Evolutionary conservation across 2,797 vertebrate genomes (phyloP), one percentile per base, ranked within the genome.

Genomic region (Epinephelus coioides): DNA sequence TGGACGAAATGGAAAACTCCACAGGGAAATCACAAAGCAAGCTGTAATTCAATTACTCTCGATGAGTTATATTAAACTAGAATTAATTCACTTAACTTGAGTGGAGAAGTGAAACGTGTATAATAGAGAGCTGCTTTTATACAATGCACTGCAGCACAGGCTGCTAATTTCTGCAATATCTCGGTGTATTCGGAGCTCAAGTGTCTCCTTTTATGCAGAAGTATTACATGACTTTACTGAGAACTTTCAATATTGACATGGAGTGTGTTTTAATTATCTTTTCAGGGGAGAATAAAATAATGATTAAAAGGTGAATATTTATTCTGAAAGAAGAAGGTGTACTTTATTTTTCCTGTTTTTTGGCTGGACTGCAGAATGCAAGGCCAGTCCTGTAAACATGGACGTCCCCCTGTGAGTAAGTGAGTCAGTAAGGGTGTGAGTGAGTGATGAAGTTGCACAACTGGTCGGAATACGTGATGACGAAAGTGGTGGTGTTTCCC

Each of bases 21-120:
- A 12, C 21, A 5, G 81, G 82, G 89, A 89, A 87, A 92, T 89
- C 84, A 81, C 27, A 55, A 62, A 84, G 71, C 68, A 44, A 82
- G 73, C 65, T 19, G 59, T 54, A 76, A 89, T 85, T 87, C 69
- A 86, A 74, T 88, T 81, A 86, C 6, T 2, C 76, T 66, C 27
- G 0, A 46, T 79, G 79, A 78, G 21, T 84, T 78, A 68, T 70
- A 83, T 57, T 73, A 53, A 86, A 86, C 30, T 5, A 54, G 12
- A 72, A 34, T 50, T 88, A 82, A 91, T 84, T 87, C 19, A 78
- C 43, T 88, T 75, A 54, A 63, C 54, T 43, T 43, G 62, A 84
- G 73, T 34, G 64, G 66, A 72, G 73, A 73, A 69, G 15, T 43
- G 13, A 81, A 68, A 64, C 19, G 18, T 73, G 47, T 40, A 55